Base-by-base conservation (phyloP, 1,140 invertebrate species). In the Cepaea nemoralis region DNA sequence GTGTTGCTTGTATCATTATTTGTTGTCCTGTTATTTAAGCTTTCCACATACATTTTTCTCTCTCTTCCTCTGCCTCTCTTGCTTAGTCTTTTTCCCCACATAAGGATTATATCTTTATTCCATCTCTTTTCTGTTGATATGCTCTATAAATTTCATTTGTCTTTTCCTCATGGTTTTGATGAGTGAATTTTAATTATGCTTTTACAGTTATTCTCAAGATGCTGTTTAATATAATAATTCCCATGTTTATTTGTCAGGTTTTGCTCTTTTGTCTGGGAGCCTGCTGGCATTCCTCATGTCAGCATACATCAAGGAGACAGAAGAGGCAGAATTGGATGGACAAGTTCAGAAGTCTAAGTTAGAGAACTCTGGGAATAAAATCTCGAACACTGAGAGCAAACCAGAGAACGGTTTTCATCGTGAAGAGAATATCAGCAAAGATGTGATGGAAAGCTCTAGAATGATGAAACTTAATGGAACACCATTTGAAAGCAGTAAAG, bases 261-360 rank as follows among this genome's bases (percentile, higher is more conserved):
- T 35, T 66, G 24, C 66, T 31, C 55, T 77, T 1, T 22, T 77
- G 31, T 40, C 27, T 37, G 76, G 27, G 8, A 77, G 76, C 31
- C 27, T 77, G 2, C 16, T 75, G 31, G 45, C 40, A 35, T 14
- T 77, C 2, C 10, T 1, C 76, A 66, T 77, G 48, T 35, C 55
- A 59, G 48, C 27, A 16, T n/a, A 37, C n/a, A 3, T 50, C 2
- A 27, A 19, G 27, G 33, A 22, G 12, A 33, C 14, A 8, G 16
- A 48, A 27, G 76, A 77, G 2, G 50, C 24, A 2, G 48, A 77
- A 66, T 19, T 19, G 31, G 76, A 63, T 24, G 27, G 42, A 10
- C 45, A 66, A 1, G 5, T 33, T n/a, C 48, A 77, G 3, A 24
- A 22, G 19, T 37, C 19, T 39, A 33, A 77, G 3, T 66, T 63